phyloP scores from a whole-genome alignment of 2,888 invertebrate species.

The Thymelicus sylvestris region DNA sequence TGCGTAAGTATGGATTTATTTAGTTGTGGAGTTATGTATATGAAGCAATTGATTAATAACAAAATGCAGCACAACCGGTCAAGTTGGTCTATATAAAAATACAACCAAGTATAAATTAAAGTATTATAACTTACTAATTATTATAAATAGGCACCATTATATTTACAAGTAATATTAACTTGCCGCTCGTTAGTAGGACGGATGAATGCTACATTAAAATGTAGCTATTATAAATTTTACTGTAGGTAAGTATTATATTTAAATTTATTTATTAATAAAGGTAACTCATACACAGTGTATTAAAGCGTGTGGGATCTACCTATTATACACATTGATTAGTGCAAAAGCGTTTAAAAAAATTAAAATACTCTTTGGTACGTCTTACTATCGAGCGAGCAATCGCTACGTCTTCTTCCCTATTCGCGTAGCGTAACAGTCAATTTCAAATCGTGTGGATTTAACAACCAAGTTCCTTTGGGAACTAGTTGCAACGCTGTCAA shows the following conservation, averaged over 20 bases:
- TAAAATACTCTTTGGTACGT: slow-evolving; percentile 67
- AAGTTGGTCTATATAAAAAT: slow-evolving; percentile 3
- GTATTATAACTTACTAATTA: slow-evolving; percentile 1
- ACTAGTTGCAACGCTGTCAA: slow-evolving; percentile 41
- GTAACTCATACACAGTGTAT: too few species aligned
- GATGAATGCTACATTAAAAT: slow-evolving; percentile 45
- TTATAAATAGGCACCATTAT: slow-evolving; percentile 45
- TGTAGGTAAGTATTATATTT: too few species aligned
- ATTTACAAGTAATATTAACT: slow-evolving; percentile 49
- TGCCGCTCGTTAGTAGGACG: slow-evolving; percentile 74
- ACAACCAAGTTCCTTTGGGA: slow-evolving; percentile 47
- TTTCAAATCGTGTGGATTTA: slow-evolving; percentile 67
- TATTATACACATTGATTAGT: slow-evolving; percentile 13
- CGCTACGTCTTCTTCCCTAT: slow-evolving; percentile 50
- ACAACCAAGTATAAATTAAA: slow-evolving; percentile 22
- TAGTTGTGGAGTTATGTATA: slow-evolving; percentile 30
- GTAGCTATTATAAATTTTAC: not conserved
- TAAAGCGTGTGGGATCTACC: not conserved
- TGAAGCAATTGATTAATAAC: not conserved
- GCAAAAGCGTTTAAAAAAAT: slow-evolving; percentile 46
- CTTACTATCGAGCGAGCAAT: slow-evolving; percentile 69
- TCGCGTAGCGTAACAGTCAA: slow-evolving; percentile 52
- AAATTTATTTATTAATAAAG: too few species aligned
- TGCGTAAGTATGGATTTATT: slow-evolving; percentile 19
- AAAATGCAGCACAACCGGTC: slow-evolving; percentile 24